Evolutionary conservation across 2,888 invertebrate genomes (phyloP), one percentile per base, ranked within the genome.

Genomic region (Eupithecia insigniata): DNA sequence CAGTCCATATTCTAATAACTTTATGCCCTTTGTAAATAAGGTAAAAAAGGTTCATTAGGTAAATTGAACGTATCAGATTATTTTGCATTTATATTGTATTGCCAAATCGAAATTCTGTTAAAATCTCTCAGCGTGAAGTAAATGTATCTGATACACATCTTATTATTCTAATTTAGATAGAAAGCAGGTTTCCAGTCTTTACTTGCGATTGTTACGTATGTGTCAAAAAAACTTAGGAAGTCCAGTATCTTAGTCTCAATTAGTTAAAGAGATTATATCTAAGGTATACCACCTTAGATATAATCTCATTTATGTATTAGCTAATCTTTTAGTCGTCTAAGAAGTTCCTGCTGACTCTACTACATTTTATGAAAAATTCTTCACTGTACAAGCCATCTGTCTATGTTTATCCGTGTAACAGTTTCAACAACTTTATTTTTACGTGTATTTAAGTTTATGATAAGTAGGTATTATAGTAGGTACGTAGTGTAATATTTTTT

Each of bases 61-160:
- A 81, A 75, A 80, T 80, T 77, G 78, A 81, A 76, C 73, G 74
- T 72, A 80, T 81, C 75, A 74, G 79, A 86, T 91, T 84, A 90
- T 87, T 73, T 85, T 85, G 82, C 79, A 89, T 90, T 90, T 88
- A 90, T 90, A 89, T 90, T 30, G 88, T 86, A 88, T 89, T 88
- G 85, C 86, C 74, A 85, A 85, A 86, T 85, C 76, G 78, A 83
- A 84, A 82, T 85, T 83, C 83, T 78, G 82, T 84, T 86, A 86
- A 88, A 85, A 80, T 80, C 78, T 90, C 89, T 81, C 89, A 90
- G 90, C 89, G 85, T 90, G 90, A 88, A 87, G 78, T 86, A 60
- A 89, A 89, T 87, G 85, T 82, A 85, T 80, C 80, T 74, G 85
- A 87, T 84, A 84, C 81, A 82, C 82, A 88, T 87, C 85, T 83